These are phyloP conservation scores for Lasioglossum villosulum DNA, from an alignment of 2,888 invertebrate species.

Conservation along the genomic window DNA sequence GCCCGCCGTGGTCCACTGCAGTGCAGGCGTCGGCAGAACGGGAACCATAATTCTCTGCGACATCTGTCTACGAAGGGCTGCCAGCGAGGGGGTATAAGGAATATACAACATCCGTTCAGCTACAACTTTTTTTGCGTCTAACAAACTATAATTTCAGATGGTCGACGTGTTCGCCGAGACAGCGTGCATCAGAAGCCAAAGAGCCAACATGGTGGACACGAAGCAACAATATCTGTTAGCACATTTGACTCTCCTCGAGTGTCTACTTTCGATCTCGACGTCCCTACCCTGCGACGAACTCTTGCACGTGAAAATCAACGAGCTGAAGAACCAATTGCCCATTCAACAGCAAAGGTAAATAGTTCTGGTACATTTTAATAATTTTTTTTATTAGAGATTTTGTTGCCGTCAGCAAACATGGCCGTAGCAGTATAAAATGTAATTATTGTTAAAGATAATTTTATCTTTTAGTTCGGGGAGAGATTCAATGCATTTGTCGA, in stretches of 20 bases:
- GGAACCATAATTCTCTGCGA: conserved; percentile 88
- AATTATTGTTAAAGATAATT: too few relatives aligned
- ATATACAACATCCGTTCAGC: not conserved
- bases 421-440: too few relatives aligned
- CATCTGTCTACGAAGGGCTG: conserved; percentile 85
- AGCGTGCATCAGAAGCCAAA: conserved; percentile 67
- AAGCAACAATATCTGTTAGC: conserved; percentile 85
- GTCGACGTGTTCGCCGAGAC: conserved; percentile 74
- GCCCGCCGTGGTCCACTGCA: conserved; percentile 87
- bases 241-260: conserved; percentile 84
- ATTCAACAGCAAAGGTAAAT: conserved; percentile 80
- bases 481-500: too few relatives aligned
- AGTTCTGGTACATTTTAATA: not conserved
- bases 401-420: too few relatives aligned
- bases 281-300: conserved; percentile 80
- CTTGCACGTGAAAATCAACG: conserved; percentile 73
- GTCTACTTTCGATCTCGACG: conserved; percentile 81
- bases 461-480: too few relatives aligned
- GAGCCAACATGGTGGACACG: conserved; percentile 79
- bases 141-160: conserved; percentile 53
- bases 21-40: conserved; percentile 88
- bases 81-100: conserved; percentile 78
- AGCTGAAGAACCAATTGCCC: conserved; percentile 73
- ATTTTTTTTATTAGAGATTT: too few relatives aligned
- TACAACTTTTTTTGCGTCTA: not conserved